Base-by-base conservation (phyloP, 1,140 invertebrate genomes). In the Diorhabda sublineata region DNA sequence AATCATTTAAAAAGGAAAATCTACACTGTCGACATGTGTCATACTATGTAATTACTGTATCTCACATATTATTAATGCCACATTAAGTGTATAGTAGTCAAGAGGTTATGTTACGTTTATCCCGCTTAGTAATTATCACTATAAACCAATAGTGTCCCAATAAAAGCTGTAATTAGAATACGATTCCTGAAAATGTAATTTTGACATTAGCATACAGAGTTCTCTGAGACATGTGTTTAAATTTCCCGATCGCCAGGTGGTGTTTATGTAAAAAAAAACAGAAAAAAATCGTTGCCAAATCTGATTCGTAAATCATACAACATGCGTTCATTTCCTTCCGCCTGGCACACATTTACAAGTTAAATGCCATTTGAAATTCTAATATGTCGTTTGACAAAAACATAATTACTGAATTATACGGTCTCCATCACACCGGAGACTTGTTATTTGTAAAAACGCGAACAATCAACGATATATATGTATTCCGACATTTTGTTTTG, bases 291-390 rank as follows among this genome's bases (percentile, higher is more conserved):
- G 74, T 73, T 67, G 69, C 61, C 69, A 73, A 75, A 75, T 75
- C 75, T 68, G 71, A 71, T 74, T 71, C 74, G 73, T 52, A 52
- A 52, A 52, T 52, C 47, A 52, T 52, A 76, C 74, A 72, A 77
- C 77, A 73, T 75, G 75, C 76, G 76, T 75, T 70, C 64, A 67
- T 76, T 78, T 76, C 77, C 74, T 78, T 78, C 76, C 76, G 73
- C 71, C 72, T 63, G 45, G 67, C 69, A 68, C 70, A 67, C 69
- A 77, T 78, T 78, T 78, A 76, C 75, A 78, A 78, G 75, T 76
- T 71, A 73, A 77, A 77, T 76, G 70, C 73, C 71, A 78, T 78
- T 77, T 77, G 71, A 75, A 78, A 73, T 78, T 75, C 75, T 75
- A 77, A 77, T 77, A 45, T 61, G 63, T 42, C 66, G 59, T 62